These are phyloP conservation scores for Notothenia coriiceps DNA, from an alignment of 2,113 vertebrate species.

Conservation along the genomic window DNA sequence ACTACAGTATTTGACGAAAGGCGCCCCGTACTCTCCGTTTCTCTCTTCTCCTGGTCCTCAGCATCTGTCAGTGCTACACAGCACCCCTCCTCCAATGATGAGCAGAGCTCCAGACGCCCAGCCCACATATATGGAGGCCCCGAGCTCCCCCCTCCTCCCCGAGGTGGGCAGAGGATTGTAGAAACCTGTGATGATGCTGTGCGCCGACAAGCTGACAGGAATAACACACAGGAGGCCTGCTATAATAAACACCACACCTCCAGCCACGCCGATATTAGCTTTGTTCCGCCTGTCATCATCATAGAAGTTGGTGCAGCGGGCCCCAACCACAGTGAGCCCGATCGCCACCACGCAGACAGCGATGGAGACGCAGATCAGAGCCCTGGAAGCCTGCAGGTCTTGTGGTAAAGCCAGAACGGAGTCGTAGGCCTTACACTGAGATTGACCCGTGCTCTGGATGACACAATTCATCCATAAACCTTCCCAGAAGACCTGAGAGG, in stretches of 20 bases:
- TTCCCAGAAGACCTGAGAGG: constrained; percentile 89
- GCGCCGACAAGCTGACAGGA: constrained; percentile 89
- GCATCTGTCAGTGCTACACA: constrained; percentile 84
- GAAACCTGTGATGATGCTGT: constrained; percentile 89
- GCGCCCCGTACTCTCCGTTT: not conserved
- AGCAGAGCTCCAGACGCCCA: constrained; percentile 88
- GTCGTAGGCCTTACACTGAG: constrained; percentile 87
- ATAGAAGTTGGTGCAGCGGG: constrained; percentile 81
- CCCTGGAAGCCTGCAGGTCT: constrained; percentile 82
- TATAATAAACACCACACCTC: constrained; percentile 82
- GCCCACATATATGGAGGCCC: constrained; percentile 91
- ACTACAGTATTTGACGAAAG: not conserved
- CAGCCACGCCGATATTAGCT: constrained; percentile 67
- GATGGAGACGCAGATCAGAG: constrained; percentile 84
- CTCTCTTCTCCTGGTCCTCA: constrained; percentile 30
- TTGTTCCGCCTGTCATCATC: constrained; percentile 72
- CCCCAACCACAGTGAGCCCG: constrained; percentile 77
- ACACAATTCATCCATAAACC: constrained; percentile 90
- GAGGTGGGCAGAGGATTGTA: constrained; percentile 86
- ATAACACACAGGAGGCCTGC: constrained; percentile 85
- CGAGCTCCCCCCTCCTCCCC: constrained; percentile 88
- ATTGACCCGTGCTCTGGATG: constrained; percentile 85
- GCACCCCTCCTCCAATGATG: constrained; percentile 87
- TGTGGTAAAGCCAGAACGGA: constrained; percentile 85
- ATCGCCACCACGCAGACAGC: constrained; percentile 75